These are phyloP conservation scores for Galerucella pusilla DNA, from an alignment of 2,888 invertebrate species.

Conservation along the genomic window DNA sequence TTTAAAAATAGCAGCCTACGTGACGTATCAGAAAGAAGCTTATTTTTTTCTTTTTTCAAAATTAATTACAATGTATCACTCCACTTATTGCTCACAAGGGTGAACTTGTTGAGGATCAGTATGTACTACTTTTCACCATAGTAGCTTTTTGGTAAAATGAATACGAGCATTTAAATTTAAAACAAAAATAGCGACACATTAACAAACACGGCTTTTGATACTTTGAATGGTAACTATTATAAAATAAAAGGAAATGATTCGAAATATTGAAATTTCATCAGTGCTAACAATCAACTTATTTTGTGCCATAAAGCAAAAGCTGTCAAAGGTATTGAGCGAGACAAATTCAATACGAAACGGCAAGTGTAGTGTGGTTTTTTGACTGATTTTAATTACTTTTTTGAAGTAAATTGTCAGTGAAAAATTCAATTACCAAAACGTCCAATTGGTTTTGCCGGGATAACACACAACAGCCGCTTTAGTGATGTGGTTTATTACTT, in stretches of 20 bases:
- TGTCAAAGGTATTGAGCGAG: slow-evolving; percentile 3
- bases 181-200: no score
- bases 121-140: no score
- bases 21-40: no score
- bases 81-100: no score
- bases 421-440: slow-evolving; percentile 34
- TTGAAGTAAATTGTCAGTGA: slow-evolving; percentile 34
- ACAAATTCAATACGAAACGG: slow-evolving; percentile 22
- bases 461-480: slow-evolving; percentile 9
- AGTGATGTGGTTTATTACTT: slow-evolving; percentile 24
- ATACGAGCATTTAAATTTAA: no score
- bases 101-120: no score
- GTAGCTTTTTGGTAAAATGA: no score
- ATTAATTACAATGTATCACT: no score
- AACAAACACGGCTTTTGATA: neutral
- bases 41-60: no score
- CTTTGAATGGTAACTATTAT: neutral
- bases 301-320: neutral
- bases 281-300: slow-evolving; percentile 16
- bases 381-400: slow-evolving; percentile 35
- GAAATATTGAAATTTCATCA: slow-evolving; percentile 3
- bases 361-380: slow-evolving; percentile 27
- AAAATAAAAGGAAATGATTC: neutral
- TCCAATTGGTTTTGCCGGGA: slow-evolving; percentile 20
- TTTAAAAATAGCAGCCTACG: no score